These are phyloP conservation scores for Aplocera efformata DNA, from an alignment of 2,888 invertebrate genomes.

Conservation along the genomic window DNA sequence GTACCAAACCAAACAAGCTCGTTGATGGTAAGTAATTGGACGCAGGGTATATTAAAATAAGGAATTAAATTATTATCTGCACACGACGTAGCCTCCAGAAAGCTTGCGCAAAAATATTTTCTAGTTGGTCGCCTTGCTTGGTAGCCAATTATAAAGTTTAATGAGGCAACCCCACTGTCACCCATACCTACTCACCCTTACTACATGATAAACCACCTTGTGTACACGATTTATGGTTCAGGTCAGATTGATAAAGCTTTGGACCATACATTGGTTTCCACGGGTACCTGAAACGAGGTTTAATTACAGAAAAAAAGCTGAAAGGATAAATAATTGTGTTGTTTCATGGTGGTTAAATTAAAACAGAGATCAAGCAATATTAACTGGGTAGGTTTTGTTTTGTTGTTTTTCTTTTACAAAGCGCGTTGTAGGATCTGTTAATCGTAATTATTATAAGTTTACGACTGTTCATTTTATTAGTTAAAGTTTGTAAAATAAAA, in stretches of 20 bases:
- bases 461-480: too few species aligned
- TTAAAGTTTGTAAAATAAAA: too few species aligned
- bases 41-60: constrained; percentile 1
- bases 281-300: constrained; percentile 9
- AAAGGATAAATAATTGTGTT: constrained; percentile 6
- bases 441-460: too few species aligned
- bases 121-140: constrained; percentile 34
- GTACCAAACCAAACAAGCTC: not conserved
- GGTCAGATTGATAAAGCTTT: not conserved
- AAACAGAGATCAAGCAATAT: not conserved
- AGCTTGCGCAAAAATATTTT: constrained; percentile 37
- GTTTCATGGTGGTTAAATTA: constrained; percentile 2
- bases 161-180: constrained; percentile 33
- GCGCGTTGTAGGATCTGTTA: too few species aligned
- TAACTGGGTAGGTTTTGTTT: too few species aligned
- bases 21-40: constrained; percentile 17
- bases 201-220: constrained; percentile 5
- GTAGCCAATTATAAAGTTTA: constrained; percentile 54
- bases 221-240: not conserved
- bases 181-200: constrained; percentile 4
- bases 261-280: constrained; percentile 14
- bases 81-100: constrained; percentile 14
- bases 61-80: constrained; percentile 7
- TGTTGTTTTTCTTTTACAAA: too few species aligned
- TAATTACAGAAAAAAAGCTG: constrained; percentile 9